These are phyloP conservation scores for Bergia sp. DNA, from an alignment of 92 coral and sea anemone genomes.

Conservation along the genomic window DNA sequence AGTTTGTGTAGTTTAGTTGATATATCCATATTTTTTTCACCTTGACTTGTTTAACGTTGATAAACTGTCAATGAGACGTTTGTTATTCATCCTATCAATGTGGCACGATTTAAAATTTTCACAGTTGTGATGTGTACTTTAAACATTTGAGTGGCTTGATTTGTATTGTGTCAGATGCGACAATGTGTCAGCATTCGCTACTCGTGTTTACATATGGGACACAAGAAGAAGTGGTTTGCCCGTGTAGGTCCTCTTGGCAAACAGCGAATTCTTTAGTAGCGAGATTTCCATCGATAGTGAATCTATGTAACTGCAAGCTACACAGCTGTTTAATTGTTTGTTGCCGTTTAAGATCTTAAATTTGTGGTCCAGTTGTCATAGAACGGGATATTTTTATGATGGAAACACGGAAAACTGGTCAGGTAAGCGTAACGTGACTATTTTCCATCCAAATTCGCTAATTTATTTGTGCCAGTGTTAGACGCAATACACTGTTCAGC, in stretches of 20 bases:
- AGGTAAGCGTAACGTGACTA: not conserved
- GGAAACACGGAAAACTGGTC: not conserved
- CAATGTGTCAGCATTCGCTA: constrained; percentile 1
- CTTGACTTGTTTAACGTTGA: constrained; percentile 1
- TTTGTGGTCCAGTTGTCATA: not conserved
- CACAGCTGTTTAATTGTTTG: not conserved
- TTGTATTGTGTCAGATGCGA: not conserved
- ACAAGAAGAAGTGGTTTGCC: not conserved
- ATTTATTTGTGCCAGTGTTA: too few relatives aligned
- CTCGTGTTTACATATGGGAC: not conserved
- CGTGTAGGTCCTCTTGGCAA: not conserved
- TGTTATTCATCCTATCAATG: not conserved
- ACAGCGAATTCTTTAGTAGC: constrained; percentile 6
- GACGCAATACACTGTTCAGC: not conserved
- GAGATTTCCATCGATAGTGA: not conserved
- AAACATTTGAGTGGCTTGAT: constrained; percentile 17
- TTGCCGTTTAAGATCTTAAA: not conserved
- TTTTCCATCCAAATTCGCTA: not conserved
- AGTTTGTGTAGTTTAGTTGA: not conserved
- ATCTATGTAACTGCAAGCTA: not conserved
- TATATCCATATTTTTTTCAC: not conserved
- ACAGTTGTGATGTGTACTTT: not conserved
- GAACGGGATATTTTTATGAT: not conserved
- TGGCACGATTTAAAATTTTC: not conserved
- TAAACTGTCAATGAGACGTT: not conserved